Evolutionary conservation across 1,140 invertebrate species (phyloP), one percentile per base, ranked within the genome.

Genomic region (Nasonia vitripennis): DNA sequence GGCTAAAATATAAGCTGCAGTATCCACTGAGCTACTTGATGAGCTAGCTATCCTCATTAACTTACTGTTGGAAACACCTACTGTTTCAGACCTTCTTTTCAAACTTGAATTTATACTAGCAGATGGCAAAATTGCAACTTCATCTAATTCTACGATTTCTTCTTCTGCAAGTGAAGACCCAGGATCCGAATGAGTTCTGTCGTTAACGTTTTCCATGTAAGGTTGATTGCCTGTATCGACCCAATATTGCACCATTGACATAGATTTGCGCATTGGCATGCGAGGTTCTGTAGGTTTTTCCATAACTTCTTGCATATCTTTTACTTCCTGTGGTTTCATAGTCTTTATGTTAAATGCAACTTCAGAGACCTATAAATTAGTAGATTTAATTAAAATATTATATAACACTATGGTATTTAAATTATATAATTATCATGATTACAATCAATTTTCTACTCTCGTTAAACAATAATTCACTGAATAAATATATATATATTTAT

Each of bases 1-100:
- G 34, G 91, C 90, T 75, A 90, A 83, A 70, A 92, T 91, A 80
- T 92, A 92, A 41, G 86, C 89, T 12, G 87, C 88, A 73, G 91
- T 92, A 62, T 92, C 88, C 17, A 92, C 88, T 62, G 90, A 91
- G 78, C 87, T 90, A 23, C 70, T 85, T 5, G 86, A 87, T 9
- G 86, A 89, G 14, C 70, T 87, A 20, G 11, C 7, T 23, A 48
- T 51, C 20, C 70, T 74, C 37, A 37, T 70, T 34, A 55, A 70
- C 74, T 27, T 81, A 20, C 12, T 79, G 73, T 17, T 34, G 1
- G 12, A 79, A n/a, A 12, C 68, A n/a, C 31, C 70, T 74, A 20
- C 79, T 9, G 14, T 51, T 11, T 37, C 12, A 31, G 17, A 73
- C 68, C 74, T 12, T 77, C 55, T 68, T 37, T 5, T 20, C 0